These are phyloP conservation scores for Hydrolagus colliei DNA, from an alignment of 2,797 vertebrate species.

Conservation along the genomic window DNA sequence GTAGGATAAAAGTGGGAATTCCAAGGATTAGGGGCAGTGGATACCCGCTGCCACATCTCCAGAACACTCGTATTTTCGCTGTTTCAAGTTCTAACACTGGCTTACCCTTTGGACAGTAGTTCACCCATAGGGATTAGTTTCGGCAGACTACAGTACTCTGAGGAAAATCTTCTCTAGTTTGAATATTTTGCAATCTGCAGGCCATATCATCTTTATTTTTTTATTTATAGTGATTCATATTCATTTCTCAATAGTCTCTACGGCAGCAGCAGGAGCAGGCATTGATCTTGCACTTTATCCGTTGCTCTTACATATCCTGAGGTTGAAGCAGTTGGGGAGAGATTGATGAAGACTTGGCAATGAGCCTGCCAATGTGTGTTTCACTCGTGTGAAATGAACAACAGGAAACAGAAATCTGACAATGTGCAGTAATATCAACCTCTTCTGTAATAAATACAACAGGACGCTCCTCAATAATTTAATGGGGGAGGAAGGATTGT, in stretches of 20 bases:
- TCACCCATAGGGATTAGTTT: constrained; percentile 47
- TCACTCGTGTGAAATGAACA: constrained; percentile 58
- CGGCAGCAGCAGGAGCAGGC: constrained; percentile 55
- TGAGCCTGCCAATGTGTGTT: constrained; percentile 42
- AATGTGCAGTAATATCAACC: constrained; percentile 50
- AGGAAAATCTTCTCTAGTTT: constrained; percentile 51
- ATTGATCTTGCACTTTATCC: constrained; percentile 66
- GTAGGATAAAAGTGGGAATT: too few species aligned
- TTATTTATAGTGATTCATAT: constrained; percentile 68
- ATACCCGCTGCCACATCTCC: too few species aligned
- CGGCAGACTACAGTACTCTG: constrained; percentile 45
- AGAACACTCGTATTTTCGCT: too few species aligned
- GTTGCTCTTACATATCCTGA: constrained; percentile 54
- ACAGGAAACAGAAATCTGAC: constrained; percentile 54
- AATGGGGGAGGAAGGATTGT: constrained; percentile 38
- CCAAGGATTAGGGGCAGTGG: too few species aligned
- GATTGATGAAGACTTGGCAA: constrained; percentile 51
- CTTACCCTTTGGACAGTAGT: constrained; percentile 16
- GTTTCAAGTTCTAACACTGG: neutral
- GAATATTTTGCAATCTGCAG: constrained; percentile 64
- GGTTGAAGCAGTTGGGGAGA: constrained; percentile 48
- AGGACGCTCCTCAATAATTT: constrained; percentile 53
- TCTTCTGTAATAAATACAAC: constrained; percentile 56
- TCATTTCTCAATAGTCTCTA: constrained; percentile 69
- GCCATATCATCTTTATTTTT: constrained; percentile 66